These are phyloP conservation scores for Sesia bembeciformis DNA, from an alignment of 2,888 invertebrate species.

Conservation along the genomic window DNA sequence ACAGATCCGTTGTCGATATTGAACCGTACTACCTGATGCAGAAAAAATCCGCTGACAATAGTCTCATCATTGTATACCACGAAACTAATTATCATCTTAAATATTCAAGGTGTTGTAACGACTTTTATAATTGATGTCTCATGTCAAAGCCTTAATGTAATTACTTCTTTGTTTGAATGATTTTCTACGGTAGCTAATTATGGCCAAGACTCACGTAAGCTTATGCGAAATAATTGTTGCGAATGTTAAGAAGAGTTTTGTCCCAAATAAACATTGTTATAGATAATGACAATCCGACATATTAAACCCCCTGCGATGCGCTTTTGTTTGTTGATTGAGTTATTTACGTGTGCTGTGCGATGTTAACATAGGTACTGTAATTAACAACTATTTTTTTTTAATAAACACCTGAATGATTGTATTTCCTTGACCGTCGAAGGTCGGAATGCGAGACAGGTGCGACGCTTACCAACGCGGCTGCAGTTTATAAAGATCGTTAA, in stretches of 20 bases:
- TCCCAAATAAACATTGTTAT: background rate
- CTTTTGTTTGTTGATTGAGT: slow-evolving; percentile 16
- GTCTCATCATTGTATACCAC: slow-evolving; percentile 41
- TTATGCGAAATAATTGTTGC: slow-evolving; percentile 45
- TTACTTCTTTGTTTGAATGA: slow-evolving; percentile 20
- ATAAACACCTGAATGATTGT: slow-evolving; percentile 51
- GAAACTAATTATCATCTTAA: slow-evolving; percentile 55
- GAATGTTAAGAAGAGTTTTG: slow-evolving; percentile 18
- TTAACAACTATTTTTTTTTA: slow-evolving; percentile 42
- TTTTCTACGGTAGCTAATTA: slow-evolving; percentile 15
- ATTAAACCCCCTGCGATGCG: slow-evolving; percentile 38
- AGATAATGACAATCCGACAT: background rate
- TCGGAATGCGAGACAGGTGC: slow-evolving; percentile 45
- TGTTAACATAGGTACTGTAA: slow-evolving; percentile 21
- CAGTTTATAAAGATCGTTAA: slow-evolving; percentile 32
- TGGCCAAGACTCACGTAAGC: slow-evolving; percentile 22
- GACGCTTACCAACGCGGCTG: slow-evolving; percentile 42
- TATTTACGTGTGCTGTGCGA: slow-evolving; percentile 41
- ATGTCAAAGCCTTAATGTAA: slow-evolving; percentile 24
- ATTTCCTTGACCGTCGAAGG: slow-evolving; percentile 66
- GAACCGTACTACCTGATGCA: slow-evolving; percentile 7
- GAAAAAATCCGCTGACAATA: slow-evolving; percentile 34
- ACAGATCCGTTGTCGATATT: background rate
- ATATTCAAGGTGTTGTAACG: slow-evolving; percentile 44
- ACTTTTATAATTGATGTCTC: slow-evolving; percentile 28